Conservation (phyloP, 1,140 invertebrate genomes). For the Sarcophaga peregrina region DNA sequence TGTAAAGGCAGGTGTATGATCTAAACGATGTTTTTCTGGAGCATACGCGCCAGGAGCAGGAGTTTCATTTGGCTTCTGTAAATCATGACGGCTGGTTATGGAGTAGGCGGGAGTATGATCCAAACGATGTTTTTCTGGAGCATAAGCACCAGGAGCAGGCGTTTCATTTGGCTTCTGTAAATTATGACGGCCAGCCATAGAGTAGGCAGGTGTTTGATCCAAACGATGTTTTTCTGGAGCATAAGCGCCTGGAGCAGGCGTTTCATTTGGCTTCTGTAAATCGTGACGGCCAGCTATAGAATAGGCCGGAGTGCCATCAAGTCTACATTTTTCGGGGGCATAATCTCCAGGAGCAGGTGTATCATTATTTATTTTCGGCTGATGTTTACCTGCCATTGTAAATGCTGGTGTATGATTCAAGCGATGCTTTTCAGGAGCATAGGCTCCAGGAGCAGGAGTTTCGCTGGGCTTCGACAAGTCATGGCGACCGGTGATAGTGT, state of each 20-base stretch:
- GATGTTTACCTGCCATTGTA: slow-evolving; percentile 71
- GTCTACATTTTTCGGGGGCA: slow-evolving; percentile 78
- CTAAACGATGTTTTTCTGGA: slow-evolving; percentile 71
- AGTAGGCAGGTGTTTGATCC: slow-evolving; percentile 67
- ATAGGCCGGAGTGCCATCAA: slow-evolving; percentile 69
- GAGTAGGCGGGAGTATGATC: slow-evolving; percentile 68
- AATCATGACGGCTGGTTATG: slow-evolving; percentile 69
- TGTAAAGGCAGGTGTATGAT: slow-evolving; percentile 69
- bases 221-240: slow-evolving; percentile 72
- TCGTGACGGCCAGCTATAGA: slow-evolving; percentile 69
- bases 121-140: slow-evolving; percentile 72
- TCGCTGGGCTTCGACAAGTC: slow-evolving; percentile 66
- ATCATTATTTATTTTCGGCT: slow-evolving; percentile 69
- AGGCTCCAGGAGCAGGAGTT: slow-evolving; percentile 68
- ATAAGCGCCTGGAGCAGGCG: slow-evolving; percentile 71
- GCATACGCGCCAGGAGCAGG: slow-evolving; percentile 71
- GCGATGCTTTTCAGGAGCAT: slow-evolving; percentile 73
- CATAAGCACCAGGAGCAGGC: slow-evolving; percentile 71
- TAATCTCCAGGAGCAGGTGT: slow-evolving; percentile 79
- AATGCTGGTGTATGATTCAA: slow-evolving; percentile 72
- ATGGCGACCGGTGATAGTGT: slow-evolving; percentile 68
- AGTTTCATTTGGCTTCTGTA: slow-evolving; percentile 54
- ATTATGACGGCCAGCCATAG: slow-evolving; percentile 69
- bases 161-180: slow-evolving; percentile 49
- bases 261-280: slow-evolving; percentile 54